A percentile compares a stretch with the other conserved stretches of the same genome.
phyloP scores from a whole-genome alignment of 2,113 vertebrate genomes.

The Dendropsophus ebraccatus region DNA sequence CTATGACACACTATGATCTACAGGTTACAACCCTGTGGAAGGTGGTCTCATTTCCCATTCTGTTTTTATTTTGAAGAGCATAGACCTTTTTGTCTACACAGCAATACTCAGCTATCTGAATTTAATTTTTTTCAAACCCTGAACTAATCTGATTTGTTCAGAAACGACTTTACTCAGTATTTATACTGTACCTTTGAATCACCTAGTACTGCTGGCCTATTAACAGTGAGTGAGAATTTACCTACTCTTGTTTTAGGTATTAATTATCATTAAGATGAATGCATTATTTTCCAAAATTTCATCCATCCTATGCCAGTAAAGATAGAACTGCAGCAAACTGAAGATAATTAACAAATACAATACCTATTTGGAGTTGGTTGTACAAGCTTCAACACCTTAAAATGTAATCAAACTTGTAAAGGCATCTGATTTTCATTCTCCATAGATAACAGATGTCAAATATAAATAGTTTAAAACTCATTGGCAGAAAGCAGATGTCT shows the following conservation, averaged over 20 bases:
- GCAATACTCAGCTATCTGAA: too few species aligned
- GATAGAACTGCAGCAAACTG: neutral
- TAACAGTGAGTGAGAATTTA: too few species aligned
- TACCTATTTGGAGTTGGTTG: neutral
- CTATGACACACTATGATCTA: too few species aligned
- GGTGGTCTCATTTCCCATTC: too few species aligned
- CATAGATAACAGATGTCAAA: conserved; percentile 50
- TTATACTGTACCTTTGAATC: too few species aligned
- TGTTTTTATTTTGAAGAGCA: too few species aligned
- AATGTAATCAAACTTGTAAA: conserved; percentile 3
- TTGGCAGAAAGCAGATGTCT: conserved; percentile 52
- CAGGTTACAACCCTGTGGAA: too few species aligned
- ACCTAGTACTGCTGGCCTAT: too few species aligned
- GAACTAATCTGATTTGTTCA: too few species aligned
- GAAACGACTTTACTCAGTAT: too few species aligned
- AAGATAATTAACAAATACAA: neutral
- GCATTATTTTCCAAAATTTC: neutral
- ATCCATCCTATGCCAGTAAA: neutral
- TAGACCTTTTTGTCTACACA: too few species aligned
- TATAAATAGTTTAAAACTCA: conserved; percentile 53
- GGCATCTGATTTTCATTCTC: conserved; percentile 33
- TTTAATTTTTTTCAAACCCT: too few species aligned
- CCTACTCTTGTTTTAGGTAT: neutral
- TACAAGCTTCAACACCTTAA: neutral
- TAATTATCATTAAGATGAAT: neutral